phyloP scores from a whole-genome alignment of 2,888 invertebrate species.

The Tigriopus californicus region DNA sequence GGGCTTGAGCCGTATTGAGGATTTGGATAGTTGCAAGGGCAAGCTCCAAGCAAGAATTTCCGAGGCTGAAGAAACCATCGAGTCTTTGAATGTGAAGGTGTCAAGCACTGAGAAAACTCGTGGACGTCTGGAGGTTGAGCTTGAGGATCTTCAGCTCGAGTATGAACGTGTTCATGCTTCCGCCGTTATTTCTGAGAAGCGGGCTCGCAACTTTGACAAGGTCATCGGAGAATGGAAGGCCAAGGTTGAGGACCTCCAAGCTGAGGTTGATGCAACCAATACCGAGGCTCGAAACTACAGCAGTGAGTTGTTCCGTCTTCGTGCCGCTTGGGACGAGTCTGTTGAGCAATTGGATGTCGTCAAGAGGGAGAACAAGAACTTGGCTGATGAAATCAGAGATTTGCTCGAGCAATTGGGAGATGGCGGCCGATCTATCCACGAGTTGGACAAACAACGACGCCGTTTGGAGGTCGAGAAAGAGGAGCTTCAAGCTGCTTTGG shows the following conservation, averaged over 20 bases:
- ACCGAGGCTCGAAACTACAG: constrained; percentile 99
- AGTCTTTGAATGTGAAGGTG: constrained; percentile 93
- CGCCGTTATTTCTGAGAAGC: constrained; percentile 96
- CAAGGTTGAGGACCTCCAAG: constrained; percentile 87
- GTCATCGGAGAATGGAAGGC: constrained; percentile 99
- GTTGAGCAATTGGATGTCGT: constrained; percentile 94
- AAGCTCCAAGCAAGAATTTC: constrained; percentile 90
- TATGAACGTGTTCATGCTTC: constrained; percentile 90
- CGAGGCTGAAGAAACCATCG: constrained; percentile 92
- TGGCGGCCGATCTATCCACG: constrained; percentile 40
- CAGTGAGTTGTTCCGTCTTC: constrained; percentile 96
- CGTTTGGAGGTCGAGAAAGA: constrained; percentile 98
- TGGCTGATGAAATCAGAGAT: constrained; percentile 58
- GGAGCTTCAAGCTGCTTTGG: constrained; percentile 40
- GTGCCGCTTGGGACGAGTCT: constrained; percentile 85
- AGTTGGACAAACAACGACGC: constrained; percentile 59
- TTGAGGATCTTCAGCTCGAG: constrained; percentile 92
- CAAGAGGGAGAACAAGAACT: constrained; percentile 97
- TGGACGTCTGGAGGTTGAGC: constrained; percentile 83
- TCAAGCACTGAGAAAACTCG: constrained; percentile 93
- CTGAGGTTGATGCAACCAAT: constrained; percentile 94
- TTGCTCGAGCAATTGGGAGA: constrained; percentile 97
- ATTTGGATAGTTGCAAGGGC: constrained; percentile 21
- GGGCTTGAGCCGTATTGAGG: constrained; percentile 47
- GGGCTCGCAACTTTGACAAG: constrained; percentile 99